phyloP scores from a whole-genome alignment of 2,797 vertebrate species.

The Chiloscyllium punctatum region DNA sequence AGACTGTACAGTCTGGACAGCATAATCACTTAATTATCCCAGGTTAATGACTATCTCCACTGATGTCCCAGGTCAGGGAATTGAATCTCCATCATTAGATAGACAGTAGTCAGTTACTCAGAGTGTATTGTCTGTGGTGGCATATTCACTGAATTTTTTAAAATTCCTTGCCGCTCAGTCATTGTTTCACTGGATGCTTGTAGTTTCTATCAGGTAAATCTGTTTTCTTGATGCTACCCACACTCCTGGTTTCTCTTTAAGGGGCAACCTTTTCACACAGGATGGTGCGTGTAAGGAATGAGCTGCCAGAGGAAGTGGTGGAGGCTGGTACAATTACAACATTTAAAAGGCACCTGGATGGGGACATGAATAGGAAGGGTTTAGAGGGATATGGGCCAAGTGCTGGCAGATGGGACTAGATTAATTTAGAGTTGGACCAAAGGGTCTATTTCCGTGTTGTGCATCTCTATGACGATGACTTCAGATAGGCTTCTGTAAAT shows the following conservation, averaged over 20 bases:
- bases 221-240: not conserved
- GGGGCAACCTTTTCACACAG: no score
- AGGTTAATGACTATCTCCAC: conserved; percentile 16
- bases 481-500: not conserved
- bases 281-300: no score
- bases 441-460: no score
- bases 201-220: not conserved
- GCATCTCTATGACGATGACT: no score
- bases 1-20: not conserved
- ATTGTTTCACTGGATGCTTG: not conserved
- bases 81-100: conserved; percentile 3
- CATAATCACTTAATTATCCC: conserved; percentile 9
- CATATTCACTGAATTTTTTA: not conserved
- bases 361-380: no score
- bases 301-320: no score
- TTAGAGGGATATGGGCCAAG: no score
- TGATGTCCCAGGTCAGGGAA: not conserved
- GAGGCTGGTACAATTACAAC: no score
- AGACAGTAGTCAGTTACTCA: not conserved
- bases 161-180: no score
- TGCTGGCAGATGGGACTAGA: no score
- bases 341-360: no score
- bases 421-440: no score
- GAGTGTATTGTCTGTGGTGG: not conserved
- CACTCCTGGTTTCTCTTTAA: not conserved